phyloP scores from a whole-genome alignment of 2,113 vertebrate genomes.

The Myodes glareolus region DNA sequence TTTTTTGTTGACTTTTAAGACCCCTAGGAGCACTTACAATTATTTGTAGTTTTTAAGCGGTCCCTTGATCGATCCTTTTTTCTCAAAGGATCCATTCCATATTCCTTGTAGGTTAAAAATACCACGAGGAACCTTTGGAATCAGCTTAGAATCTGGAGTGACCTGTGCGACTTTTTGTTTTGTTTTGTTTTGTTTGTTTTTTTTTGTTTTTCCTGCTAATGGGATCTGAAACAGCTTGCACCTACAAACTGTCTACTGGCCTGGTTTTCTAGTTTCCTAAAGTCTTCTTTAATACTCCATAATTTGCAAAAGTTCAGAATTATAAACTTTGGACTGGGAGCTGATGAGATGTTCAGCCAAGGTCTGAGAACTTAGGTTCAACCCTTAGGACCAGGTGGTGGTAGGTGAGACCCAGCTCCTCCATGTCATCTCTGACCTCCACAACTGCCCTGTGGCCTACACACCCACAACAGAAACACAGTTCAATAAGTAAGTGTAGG shows the following conservation, averaged over 20 bases:
- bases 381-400: background rate
- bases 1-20: slow-evolving; percentile 51
- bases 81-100: slow-evolving; percentile 41
- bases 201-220: background rate
- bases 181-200: too few relatives aligned
- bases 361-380: background rate
- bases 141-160: background rate
- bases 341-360: background rate
- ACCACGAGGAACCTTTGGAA: slow-evolving; percentile 29
- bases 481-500: too few relatives aligned
- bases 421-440: background rate
- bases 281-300: slow-evolving; percentile 15
- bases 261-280: background rate
- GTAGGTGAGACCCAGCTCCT: background rate
- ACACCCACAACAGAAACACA: background rate
- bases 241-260: slow-evolving; percentile 39
- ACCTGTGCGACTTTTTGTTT: background rate
- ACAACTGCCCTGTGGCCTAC: too few relatives aligned
- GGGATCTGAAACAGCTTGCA: slow-evolving; percentile 26
- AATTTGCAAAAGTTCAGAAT: slow-evolving; percentile 9
- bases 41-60: slow-evolving; percentile 11
- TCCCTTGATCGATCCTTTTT: slow-evolving; percentile 52
- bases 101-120: slow-evolving; percentile 8
- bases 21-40: background rate
- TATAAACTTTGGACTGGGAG: background rate